A percentile compares a stretch with the other conserved stretches of the same genome.
These are phyloP conservation scores for Eucera pruinosa DNA, from an alignment of 2,888 invertebrate genomes.

Conservation along the genomic window DNA sequence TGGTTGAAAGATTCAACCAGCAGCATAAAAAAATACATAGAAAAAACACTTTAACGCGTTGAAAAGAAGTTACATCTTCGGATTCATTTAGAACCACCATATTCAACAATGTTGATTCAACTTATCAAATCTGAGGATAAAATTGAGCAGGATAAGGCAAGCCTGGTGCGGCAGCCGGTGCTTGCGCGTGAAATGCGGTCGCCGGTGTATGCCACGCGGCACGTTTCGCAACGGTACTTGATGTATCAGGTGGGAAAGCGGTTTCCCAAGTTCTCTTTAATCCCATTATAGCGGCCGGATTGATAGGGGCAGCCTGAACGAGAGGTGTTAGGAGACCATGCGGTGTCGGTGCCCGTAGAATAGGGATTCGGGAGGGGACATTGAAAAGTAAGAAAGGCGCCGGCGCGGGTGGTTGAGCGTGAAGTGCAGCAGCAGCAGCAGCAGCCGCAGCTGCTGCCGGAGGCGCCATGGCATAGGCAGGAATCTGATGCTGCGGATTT, in stretches of 20 bases:
- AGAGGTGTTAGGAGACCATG: conserved; percentile 77
- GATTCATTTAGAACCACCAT: not conserved
- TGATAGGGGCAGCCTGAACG: conserved; percentile 77
- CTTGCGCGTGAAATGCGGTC: conserved; percentile 80
- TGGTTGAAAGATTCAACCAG: not conserved
- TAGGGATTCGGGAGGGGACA: conserved; percentile 79
- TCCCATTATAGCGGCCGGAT: conserved; percentile 84
- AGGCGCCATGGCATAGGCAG: conserved; percentile 82
- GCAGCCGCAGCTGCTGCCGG: conserved; percentile 86
- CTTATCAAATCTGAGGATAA: conserved; percentile 78
- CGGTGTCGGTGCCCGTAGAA: conserved; percentile 80
- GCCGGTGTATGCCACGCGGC: conserved; percentile 80
- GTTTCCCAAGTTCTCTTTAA: conserved; percentile 90
- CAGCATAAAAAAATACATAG: not conserved
- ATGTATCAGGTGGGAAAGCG: conserved; percentile 87
- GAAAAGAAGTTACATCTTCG: too few species aligned
- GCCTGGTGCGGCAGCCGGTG: conserved; percentile 84
- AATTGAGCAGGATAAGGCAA: conserved; percentile 87
- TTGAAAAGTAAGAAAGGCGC: conserved; percentile 79
- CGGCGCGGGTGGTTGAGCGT: conserved; percentile 77
- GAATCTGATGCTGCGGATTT: conserved; percentile 82
- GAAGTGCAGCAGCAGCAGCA: conserved; percentile 78
- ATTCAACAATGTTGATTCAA: not conserved
- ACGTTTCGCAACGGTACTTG: conserved; percentile 77
- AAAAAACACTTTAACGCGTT: not conserved